A percentile compares a stretch with the other conserved stretches of the same genome.
phyloP scores from a whole-genome alignment of 2,797 vertebrate genomes.

The Sebastes oblongus region DNA sequence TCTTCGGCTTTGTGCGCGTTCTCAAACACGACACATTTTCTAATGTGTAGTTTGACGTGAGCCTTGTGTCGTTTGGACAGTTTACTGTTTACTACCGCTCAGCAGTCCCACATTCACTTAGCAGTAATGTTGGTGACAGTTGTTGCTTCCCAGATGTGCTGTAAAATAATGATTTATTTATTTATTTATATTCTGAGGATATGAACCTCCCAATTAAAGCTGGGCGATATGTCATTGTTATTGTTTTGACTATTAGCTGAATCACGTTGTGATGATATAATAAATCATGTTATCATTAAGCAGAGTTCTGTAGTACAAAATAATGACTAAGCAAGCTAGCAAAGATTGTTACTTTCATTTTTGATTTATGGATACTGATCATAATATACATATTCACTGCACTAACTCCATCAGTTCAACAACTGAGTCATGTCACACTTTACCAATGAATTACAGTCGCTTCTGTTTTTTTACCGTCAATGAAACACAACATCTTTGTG shows the following conservation, averaged over 20 bases:
- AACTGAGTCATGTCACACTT: background rate
- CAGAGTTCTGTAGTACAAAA: background rate
- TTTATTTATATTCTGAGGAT: background rate
- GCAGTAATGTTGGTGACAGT: background rate
- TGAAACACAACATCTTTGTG: no score
- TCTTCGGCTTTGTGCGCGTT: constrained; percentile 1
- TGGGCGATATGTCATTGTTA: background rate
- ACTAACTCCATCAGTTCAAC: background rate
- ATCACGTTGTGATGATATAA: background rate
- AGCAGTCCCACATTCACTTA: background rate
- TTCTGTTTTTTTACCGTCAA: no score
- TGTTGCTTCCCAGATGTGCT: background rate
- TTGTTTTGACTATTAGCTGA: background rate
- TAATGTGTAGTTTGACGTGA: background rate
- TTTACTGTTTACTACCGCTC: no score
- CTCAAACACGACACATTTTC: constrained; percentile 14
- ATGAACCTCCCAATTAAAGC: background rate
- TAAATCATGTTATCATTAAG: background rate
- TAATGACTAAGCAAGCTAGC: background rate
- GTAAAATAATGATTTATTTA: background rate
- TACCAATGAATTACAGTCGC: background rate
- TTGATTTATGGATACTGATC: background rate
- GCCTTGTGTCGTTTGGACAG: constrained; percentile 9
- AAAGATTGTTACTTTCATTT: background rate
- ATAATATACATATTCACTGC: background rate